phyloP scores from a whole-genome alignment of 2,888 invertebrate species.

The Neelides folsomi region DNA sequence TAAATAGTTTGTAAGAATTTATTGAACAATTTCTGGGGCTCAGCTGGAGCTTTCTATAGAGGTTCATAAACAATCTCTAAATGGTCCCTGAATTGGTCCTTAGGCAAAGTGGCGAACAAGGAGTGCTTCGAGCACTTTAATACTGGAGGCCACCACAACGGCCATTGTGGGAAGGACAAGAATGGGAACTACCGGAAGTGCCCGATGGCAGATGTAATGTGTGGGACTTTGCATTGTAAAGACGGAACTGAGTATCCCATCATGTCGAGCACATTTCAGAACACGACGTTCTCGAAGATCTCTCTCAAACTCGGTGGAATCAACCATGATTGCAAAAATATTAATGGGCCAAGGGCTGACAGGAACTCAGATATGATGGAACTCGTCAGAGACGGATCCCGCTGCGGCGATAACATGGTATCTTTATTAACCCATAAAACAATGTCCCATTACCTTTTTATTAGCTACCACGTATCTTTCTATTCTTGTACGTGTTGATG shows the following conservation, averaged over 20 bases:
- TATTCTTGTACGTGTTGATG: too few relatives aligned
- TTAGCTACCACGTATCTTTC: too few relatives aligned
- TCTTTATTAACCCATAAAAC: slow-evolving; percentile 10
- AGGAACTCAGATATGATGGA: slow-evolving; percentile 46
- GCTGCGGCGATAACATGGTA: slow-evolving; percentile 77
- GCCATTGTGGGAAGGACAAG: slow-evolving; percentile 73
- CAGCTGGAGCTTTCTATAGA: too few relatives aligned
- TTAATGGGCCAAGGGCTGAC: slow-evolving; percentile 28
- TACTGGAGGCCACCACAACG: slow-evolving; percentile 84
- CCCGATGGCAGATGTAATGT: slow-evolving; percentile 70
- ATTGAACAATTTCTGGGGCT: too few relatives aligned
- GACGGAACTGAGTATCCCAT: slow-evolving; percentile 70
- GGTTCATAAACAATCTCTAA: too few relatives aligned
- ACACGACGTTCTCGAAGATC: slow-evolving; percentile 61
- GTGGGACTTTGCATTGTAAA: slow-evolving; percentile 90
- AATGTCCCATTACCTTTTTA: too few relatives aligned
- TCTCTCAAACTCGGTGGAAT: slow-evolving; percentile 75
- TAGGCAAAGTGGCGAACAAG: slow-evolving; percentile 12
- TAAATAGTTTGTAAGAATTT: too few relatives aligned
- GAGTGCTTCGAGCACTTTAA: slow-evolving; percentile 74
- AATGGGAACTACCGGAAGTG: slow-evolving; percentile 70
- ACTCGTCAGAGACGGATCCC: slow-evolving; percentile 82
- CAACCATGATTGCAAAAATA: slow-evolving; percentile 85
- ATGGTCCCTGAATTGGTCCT: too few relatives aligned
- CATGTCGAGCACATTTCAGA: slow-evolving; percentile 60